Conservation (phyloP, 2,113 vertebrate genomes). For the Australoheros scitulus region DNA sequence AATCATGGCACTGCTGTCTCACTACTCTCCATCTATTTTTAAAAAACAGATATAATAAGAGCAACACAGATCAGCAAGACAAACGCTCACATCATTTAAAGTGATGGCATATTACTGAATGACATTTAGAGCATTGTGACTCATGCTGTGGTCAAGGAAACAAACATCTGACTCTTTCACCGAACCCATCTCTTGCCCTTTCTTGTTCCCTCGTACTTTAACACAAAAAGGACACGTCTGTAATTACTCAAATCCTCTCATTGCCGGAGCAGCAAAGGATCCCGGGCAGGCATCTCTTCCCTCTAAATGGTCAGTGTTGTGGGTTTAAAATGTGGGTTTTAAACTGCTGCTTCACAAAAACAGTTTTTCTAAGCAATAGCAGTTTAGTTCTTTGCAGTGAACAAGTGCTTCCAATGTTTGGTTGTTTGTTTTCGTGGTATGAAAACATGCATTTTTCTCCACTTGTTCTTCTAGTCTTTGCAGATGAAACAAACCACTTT, state of each 20-base stretch:
- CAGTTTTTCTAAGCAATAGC: conserved; percentile 20
- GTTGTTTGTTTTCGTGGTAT: not conserved
- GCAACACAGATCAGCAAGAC: not conserved
- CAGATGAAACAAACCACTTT: not conserved
- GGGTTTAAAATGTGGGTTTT: not conserved
- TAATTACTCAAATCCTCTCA: not conserved
- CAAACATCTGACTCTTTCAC: not conserved
- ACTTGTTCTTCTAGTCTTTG: conserved; percentile 5
- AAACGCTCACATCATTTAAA: not conserved
- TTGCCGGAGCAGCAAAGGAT: not conserved
- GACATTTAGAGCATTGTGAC: not conserved
- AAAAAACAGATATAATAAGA: not conserved
- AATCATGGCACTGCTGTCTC: no score
- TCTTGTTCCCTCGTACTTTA: not conserved
- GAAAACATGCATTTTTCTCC: conserved; percentile 18
- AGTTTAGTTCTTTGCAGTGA: conserved; percentile 4
- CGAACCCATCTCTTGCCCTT: not conserved
- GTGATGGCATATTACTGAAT: not conserved
- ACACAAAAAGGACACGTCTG: not conserved
- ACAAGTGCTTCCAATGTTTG: conserved; percentile 30
- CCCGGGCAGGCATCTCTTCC: not conserved
- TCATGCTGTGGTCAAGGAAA: not conserved
- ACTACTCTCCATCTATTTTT: no score
- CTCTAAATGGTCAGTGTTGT: not conserved
- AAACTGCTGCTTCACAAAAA: conserved; percentile 5